Evolutionary conservation across 2,113 vertebrate species (phyloP), one percentile per base, ranked within the genome.

Genomic region (Clarias macrocephalus): DNA sequence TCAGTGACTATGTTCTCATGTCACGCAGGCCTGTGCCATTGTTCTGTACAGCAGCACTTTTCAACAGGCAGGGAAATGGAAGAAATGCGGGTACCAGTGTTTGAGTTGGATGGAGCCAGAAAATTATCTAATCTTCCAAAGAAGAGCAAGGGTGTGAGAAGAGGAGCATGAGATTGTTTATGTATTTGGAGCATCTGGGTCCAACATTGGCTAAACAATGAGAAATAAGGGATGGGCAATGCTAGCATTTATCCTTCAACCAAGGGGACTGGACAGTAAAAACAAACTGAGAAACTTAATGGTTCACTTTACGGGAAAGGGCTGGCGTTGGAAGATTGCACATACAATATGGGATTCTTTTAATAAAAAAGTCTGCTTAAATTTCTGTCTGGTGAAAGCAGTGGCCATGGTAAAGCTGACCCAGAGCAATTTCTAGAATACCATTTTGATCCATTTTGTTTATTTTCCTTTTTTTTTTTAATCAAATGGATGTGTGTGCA

Each of bases 221-320:
- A 85, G 73, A 48, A 82, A 25, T 77, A 84, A 77, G 66, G 81
- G 86, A 91, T 68, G 81, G 91, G 89, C 84, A 83, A 83, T 72
- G 75, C 30, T 79, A 86, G 87, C 81, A 86, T 92, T 91, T 85
- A 70, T 57, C 82, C 87, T 82, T 84, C 79, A 70, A 76, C 66
- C 75, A n/a, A 85, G 90, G 84, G 86, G 81, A 28, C 85, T 82
- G 56, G 66, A 86, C 37, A 89, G 88, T 91, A 87, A 92, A 92
- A 93, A 92, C 91, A 94, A 91, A 91, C 90, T 56, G 7, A 57
- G 84, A 89, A 83, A 84, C 85, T 81, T 63, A 87, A 85, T 68
- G 60, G 73, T 65, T 72, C n/a, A 72, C 62, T 87, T 83, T 87
- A 37, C 23, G 25, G 86, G 70, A 85, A 59, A 54, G 59, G 63